A percentile compares a stretch with the other conserved stretches of the same genome.
Evolutionary conservation across 2,888 invertebrate species (phyloP).

Genomic region (Tipula vernalis): DNA sequence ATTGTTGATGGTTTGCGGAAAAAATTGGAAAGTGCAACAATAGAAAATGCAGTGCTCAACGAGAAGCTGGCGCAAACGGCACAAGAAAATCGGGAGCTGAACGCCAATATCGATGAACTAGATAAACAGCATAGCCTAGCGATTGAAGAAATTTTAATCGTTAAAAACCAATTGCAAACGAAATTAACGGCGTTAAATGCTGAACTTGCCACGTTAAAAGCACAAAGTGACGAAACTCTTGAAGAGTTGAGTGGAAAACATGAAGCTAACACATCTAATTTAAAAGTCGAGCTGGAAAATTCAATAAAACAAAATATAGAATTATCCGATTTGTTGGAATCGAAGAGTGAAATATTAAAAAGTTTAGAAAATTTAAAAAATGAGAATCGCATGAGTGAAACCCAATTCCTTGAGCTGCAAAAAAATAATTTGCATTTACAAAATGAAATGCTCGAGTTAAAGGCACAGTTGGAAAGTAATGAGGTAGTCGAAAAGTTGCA

Average conservation of each 20-base stretch:
- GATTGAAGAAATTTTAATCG: slow-evolving; percentile 43
- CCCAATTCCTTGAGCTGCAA: background rate
- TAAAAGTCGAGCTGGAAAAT: slow-evolving; percentile 24
- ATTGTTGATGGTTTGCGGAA: slow-evolving; percentile 35
- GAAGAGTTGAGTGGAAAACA: slow-evolving; percentile 22
- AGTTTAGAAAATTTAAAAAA: slow-evolving; percentile 18
- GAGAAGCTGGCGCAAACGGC: slow-evolving; percentile 36
- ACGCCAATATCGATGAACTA: slow-evolving; percentile 51
- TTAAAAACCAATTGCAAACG: slow-evolving; percentile 42
- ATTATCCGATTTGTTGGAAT: slow-evolving; percentile 19
- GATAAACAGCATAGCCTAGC: slow-evolving; percentile 61
- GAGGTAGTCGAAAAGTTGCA: background rate
- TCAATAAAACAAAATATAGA: slow-evolving; percentile 24
- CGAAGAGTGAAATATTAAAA: slow-evolving; percentile 25
- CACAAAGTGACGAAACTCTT: slow-evolving; percentile 25
- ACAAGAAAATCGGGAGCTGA: slow-evolving; percentile 37
- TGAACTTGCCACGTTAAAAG: slow-evolving; percentile 23
- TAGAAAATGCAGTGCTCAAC: slow-evolving; percentile 37
- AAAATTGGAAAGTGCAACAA: slow-evolving; percentile 32
- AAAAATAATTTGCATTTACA: background rate
- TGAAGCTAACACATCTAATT: slow-evolving; percentile 20
- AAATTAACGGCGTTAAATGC: slow-evolving; percentile 40
- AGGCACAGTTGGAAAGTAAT: background rate
- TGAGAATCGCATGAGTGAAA: slow-evolving; percentile 18
- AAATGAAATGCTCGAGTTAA: background rate